Evolutionary conservation across 92 coral and sea anemone genomes (phyloP).

Genomic region (Siderastrea radians): DNA sequence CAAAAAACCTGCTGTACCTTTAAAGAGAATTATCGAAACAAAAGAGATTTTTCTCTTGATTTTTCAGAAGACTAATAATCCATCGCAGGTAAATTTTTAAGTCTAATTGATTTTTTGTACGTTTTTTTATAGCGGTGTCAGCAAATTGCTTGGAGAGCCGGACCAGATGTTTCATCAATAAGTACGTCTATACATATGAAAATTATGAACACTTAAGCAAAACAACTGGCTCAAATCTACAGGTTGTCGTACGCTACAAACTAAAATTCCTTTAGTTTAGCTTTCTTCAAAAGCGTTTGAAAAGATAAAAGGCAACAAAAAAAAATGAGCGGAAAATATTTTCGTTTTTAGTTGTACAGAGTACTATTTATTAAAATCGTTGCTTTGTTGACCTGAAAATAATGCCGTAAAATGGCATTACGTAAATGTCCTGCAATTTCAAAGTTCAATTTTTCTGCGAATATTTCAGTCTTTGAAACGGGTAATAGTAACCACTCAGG

Average conservation of each 20-base stretch:
- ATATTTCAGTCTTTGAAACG: not conserved
- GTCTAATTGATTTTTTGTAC: not conserved
- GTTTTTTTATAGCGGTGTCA: not conserved
- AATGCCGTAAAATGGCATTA: not conserved
- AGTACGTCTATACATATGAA: conserved; percentile 17
- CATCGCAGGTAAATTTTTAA: not conserved
- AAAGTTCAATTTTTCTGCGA: conserved; percentile 2
- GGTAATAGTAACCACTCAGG: not conserved
- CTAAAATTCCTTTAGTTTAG: conserved; percentile 32
- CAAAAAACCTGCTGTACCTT: conserved; percentile 34
- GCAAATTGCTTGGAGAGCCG: not conserved
- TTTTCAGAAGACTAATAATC: not conserved
- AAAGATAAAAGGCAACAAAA: not conserved
- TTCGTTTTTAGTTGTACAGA: not conserved
- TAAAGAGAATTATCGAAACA: not conserved
- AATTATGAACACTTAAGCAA: conserved; percentile 4
- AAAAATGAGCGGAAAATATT: not conserved
- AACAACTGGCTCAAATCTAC: conserved; percentile 17
- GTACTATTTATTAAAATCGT: not conserved
- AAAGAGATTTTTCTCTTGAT: not conserved
- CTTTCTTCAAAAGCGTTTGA: not conserved
- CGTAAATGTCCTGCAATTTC: not conserved
- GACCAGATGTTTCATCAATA: conserved; percentile 13
- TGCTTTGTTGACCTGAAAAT: not conserved
- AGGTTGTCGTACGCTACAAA: conserved; percentile 6